Conservation (phyloP, 2,888 invertebrate species). For the Polylopha cassiicola region DNA sequence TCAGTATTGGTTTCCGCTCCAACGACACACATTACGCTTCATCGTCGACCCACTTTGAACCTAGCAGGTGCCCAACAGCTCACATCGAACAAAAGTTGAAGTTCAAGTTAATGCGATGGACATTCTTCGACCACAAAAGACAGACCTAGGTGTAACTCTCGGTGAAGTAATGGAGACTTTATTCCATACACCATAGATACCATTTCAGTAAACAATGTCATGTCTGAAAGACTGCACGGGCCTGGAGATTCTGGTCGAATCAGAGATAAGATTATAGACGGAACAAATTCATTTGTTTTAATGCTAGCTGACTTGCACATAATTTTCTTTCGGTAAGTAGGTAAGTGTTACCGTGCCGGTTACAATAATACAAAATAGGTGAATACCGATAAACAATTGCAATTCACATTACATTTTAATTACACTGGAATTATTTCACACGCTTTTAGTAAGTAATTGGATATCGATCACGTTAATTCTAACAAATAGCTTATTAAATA, state of each 20-base stretch:
- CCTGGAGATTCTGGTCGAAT: conserved; percentile 8
- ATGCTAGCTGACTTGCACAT: conserved; percentile 17
- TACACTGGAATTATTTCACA: conserved; percentile 14
- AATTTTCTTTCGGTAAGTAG: conserved; percentile 20
- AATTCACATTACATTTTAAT: conserved; percentile 6
- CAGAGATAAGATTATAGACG: conserved; percentile 17
- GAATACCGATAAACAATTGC: not conserved
- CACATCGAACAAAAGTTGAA: conserved; percentile 16
- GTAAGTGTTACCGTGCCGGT: conserved; percentile 12
- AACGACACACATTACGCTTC: conserved; percentile 12
- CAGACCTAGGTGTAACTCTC: conserved; percentile 8
- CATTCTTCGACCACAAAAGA: conserved; percentile 9
- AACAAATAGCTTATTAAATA: conserved; percentile 12
- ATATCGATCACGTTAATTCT: conserved; percentile 13
- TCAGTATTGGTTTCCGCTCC: conserved; percentile 11
- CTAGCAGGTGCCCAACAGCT: conserved; percentile 17
- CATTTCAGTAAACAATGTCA: not conserved
- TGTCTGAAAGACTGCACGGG: not conserved
- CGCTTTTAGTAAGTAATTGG: conserved; percentile 12
- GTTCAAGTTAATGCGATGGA: conserved; percentile 19
- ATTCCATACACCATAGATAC: not conserved
- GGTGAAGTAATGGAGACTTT: conserved; percentile 1
- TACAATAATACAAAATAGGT: not conserved
- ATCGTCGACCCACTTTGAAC: conserved; percentile 10
- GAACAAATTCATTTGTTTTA: conserved; percentile 11